phyloP scores from a whole-genome alignment of 2,888 invertebrate genomes.

The Megaustenia siamemsis region DNA sequence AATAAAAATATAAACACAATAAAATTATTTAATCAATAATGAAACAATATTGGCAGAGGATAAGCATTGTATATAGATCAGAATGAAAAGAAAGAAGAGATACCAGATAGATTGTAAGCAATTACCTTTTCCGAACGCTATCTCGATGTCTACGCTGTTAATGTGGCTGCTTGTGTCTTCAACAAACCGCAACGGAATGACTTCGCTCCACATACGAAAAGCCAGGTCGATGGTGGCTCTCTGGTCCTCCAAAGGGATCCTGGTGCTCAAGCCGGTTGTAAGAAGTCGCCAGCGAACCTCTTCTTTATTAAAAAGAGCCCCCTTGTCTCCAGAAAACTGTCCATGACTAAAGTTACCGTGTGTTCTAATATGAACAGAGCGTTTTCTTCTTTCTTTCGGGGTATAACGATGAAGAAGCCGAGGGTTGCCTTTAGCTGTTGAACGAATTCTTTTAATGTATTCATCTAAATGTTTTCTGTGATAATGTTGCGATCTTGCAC shows the following conservation, averaged over 20 bases:
- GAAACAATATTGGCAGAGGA: too few species aligned
- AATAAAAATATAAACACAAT: too few species aligned
- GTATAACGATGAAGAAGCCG: conserved; percentile 42
- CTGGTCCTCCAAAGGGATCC: conserved; percentile 77
- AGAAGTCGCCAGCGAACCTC: conserved; percentile 78
- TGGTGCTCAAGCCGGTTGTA: conserved; percentile 75
- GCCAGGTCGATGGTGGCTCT: conserved; percentile 77
- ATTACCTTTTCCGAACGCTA: conserved; percentile 80
- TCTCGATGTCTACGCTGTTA: conserved; percentile 77
- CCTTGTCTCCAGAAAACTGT: conserved; percentile 43
- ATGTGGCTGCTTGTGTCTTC: conserved; percentile 76
- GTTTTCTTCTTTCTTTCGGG: conserved; percentile 38
- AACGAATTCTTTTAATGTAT: conserved; percentile 30
- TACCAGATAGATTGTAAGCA: neutral
- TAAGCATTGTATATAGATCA: too few species aligned
- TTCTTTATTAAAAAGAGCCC: conserved; percentile 73
- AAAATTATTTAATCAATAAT: too few species aligned
- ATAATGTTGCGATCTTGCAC: neutral
- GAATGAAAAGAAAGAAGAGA: neutral
- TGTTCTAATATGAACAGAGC: conserved; percentile 29
- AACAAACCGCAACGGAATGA: conserved; percentile 78
- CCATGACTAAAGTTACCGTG: conserved; percentile 20
- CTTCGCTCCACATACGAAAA: conserved; percentile 81
- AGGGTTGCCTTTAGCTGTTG: conserved; percentile 28
- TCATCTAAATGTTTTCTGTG: conserved; percentile 38